Conservation (phyloP, 1,140 invertebrate species). For the Hormaphis cornu region DNA sequence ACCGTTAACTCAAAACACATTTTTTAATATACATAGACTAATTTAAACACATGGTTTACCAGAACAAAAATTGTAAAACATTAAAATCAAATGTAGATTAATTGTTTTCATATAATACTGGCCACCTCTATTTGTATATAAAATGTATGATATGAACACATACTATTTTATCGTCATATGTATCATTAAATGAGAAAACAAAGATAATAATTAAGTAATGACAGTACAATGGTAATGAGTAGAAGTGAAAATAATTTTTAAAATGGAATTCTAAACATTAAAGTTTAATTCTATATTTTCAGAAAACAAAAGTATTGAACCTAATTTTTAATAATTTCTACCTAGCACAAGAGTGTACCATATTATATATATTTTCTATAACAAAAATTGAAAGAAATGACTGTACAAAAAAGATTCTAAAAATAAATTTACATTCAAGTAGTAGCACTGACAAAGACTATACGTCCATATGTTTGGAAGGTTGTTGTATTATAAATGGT, state of each 20-base stretch:
- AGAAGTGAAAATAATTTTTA: too few relatives aligned
- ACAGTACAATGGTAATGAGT: too few relatives aligned
- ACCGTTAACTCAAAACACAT: background rate
- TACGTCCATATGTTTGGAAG: constrained; percentile 65
- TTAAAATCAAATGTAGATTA: background rate
- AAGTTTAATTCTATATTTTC: background rate
- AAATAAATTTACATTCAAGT: constrained; percentile 3
- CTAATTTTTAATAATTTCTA: background rate
- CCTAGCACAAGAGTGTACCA: background rate
- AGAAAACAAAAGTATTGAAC: background rate
- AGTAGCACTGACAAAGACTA: background rate
- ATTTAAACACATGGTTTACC: background rate
- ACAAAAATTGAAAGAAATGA: constrained; percentile 12
- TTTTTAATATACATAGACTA: background rate
- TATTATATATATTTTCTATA: background rate
- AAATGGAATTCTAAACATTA: too few relatives aligned
- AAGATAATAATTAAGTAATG: too few relatives aligned
- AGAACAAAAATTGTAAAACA: background rate
- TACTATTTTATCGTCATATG: too few relatives aligned
- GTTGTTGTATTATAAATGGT: constrained; percentile 76
- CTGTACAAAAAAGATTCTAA: constrained; percentile 23
- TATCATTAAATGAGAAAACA: too few relatives aligned
- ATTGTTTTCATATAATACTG: background rate
- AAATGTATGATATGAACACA: too few relatives aligned
- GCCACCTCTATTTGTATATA: background rate